phyloP scores from a whole-genome alignment of 1,140 invertebrate genomes.

The Cataglyphis hispanica region DNA sequence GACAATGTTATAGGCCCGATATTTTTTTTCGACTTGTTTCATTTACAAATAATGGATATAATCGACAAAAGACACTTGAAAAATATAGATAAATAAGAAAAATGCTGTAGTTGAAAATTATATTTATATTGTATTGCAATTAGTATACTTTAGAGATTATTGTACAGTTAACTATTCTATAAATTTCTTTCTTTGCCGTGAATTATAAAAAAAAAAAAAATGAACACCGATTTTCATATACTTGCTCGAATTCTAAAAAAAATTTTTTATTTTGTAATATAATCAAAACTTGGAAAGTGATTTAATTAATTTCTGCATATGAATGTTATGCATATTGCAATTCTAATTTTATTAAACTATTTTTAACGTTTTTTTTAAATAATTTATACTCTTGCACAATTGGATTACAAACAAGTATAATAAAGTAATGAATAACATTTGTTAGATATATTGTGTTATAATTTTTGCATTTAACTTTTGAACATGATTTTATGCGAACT shows the following conservation, averaged over 20 bases:
- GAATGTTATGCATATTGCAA: not conserved
- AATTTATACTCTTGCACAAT: not conserved
- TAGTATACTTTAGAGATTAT: not conserved
- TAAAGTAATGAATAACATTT: not conserved
- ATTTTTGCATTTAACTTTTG: conserved; percentile 13
- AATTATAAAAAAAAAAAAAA: no score
- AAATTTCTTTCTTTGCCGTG: not conserved
- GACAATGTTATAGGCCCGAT: no score
- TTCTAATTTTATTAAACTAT: not conserved
- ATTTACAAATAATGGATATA: not conserved
- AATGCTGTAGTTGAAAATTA: not conserved
- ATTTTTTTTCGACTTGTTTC: not conserved
- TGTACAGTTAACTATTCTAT: no score
- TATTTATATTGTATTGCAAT: not conserved
- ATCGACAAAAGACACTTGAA: not conserved
- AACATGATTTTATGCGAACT: not conserved
- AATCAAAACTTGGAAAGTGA: not conserved
- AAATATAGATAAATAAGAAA: not conserved
- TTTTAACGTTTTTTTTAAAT: not conserved
- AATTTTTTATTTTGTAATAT: not conserved
- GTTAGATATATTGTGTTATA: not conserved
- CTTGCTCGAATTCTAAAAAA: no score
- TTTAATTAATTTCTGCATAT: no score
- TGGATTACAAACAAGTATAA: not conserved
- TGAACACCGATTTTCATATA: no score